Conservation (phyloP, 2,113 vertebrate genomes). For the Ivindomyrus marchei region DNA sequence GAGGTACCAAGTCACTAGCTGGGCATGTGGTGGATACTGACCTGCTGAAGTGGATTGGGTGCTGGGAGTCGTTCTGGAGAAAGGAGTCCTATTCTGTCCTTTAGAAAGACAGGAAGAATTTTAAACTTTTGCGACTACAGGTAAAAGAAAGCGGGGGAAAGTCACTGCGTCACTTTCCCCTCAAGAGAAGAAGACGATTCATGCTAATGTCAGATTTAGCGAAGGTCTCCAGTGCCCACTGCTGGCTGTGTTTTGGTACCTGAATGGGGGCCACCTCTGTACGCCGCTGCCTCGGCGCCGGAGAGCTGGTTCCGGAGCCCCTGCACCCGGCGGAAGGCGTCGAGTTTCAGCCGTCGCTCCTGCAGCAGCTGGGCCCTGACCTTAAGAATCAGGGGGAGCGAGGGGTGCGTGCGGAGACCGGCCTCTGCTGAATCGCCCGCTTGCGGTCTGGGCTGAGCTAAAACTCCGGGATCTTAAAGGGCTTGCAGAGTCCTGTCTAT, state of each 20-base stretch:
- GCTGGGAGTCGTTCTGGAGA: background rate
- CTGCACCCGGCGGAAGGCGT: slow-evolving; percentile 58
- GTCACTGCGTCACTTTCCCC: background rate
- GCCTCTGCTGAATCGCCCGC: background rate
- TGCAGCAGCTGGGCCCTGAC: slow-evolving; percentile 53
- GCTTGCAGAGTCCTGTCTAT: background rate
- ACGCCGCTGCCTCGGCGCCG: slow-evolving; percentile 26
- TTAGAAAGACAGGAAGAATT: background rate
- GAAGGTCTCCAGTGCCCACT: background rate
- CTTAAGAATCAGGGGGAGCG: slow-evolving; percentile 28
- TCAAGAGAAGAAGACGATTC: background rate
- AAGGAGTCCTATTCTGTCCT: background rate
- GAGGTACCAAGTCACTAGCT: background rate
- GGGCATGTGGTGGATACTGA: background rate
- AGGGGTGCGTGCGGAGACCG: background rate
- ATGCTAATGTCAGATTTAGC: background rate
- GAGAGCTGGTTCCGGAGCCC: slow-evolving; percentile 56
- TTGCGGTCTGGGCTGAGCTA: background rate
- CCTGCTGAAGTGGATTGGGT: background rate
- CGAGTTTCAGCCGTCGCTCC: slow-evolving; percentile 57
- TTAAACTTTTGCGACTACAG: background rate
- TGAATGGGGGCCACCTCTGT: slow-evolving; percentile 25
- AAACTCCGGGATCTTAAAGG: background rate
- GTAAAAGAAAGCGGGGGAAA: background rate
- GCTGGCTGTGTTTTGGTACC: slow-evolving; percentile 12